Percentiles rank a stretch among this genome's conserved stretches.
phyloP scores from a whole-genome alignment of 2,113 vertebrate genomes.

The Heliornis fulica region DNA sequence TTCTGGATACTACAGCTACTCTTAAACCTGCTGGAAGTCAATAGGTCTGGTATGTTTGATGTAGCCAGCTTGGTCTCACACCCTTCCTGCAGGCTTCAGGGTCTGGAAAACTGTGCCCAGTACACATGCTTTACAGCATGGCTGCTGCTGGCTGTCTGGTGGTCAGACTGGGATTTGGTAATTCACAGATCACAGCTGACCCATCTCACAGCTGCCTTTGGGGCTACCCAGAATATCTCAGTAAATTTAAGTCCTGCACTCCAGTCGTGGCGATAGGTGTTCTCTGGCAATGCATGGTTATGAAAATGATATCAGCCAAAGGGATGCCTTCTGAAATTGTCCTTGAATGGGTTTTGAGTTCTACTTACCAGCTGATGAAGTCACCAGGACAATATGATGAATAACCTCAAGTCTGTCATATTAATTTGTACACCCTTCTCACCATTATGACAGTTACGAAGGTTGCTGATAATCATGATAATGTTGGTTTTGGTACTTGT shows the following conservation, averaged over 20 bases:
- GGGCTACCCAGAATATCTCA: background rate
- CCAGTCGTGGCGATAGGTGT: background rate
- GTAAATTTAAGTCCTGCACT: background rate
- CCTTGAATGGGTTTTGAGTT: background rate
- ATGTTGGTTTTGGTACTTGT: background rate
- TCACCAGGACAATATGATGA: background rate
- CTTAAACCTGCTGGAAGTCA: background rate
- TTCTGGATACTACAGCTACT: background rate
- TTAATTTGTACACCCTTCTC: background rate
- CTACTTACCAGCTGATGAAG: background rate
- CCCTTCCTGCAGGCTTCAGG: background rate
- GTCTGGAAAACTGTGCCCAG: background rate
- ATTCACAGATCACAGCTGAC: background rate
- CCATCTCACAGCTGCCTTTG: background rate
- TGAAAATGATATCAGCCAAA: background rate
- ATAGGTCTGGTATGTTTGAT: background rate
- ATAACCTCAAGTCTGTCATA: background rate
- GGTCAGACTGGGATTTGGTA: background rate
- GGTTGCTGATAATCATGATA: background rate
- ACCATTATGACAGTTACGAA: background rate
- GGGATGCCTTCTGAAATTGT: background rate
- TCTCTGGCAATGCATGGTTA: background rate
- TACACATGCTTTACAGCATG: background rate
- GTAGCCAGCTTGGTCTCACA: background rate
- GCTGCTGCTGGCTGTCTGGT: background rate